Evolutionary conservation across 1,140 invertebrate species (phyloP), one percentile per base, ranked within the genome.

Genomic region (Heliconius congener): DNA sequence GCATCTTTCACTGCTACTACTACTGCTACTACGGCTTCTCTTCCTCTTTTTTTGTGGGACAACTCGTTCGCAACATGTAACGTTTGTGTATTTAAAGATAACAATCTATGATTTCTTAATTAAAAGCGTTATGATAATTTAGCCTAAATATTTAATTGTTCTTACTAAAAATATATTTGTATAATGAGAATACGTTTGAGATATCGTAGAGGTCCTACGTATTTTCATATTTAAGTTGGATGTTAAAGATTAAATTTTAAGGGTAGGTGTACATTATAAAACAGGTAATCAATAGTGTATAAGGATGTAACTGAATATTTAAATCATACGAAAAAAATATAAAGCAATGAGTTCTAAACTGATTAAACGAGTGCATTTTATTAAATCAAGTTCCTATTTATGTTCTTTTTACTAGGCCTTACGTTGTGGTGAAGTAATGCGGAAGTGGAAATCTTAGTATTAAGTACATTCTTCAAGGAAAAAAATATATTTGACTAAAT

Each of bases 361-460:
- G 23, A 66, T 66, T 66, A 27, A 27, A 30, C 13, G 23, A 30
- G 23, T 60, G 74, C 55, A 23, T 66, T 75, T 76, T 71, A 76
- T 70, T 76, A 11, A 70, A 19, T 70, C 55, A 76, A 60, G 30
- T 70, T 70, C 74, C 60, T 76, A 76, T 76, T 76, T 76, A 76
- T 71, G 70, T 42, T 76, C 39, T 71, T 71, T 70, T 66, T 46
- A 46, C 74, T 76, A 76, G 57, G 60, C 60, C 55, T 50, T 76
- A 70, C 60, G 74, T 76, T 70, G 30, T 70, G n/a, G 39, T 71
- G 60, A 23, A 76, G 71, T 76, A 76, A 76, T 76, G 74, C 74
- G 74, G 74, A 76, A 76, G 74, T 76, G 37, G 60, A 66, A 76
- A 76, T 76, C 57, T 60, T 16, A 27, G 60, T 30, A 70, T 55